Conservation (phyloP, 2,888 invertebrate genomes). For the Drosophila trichaetosa region DNA sequence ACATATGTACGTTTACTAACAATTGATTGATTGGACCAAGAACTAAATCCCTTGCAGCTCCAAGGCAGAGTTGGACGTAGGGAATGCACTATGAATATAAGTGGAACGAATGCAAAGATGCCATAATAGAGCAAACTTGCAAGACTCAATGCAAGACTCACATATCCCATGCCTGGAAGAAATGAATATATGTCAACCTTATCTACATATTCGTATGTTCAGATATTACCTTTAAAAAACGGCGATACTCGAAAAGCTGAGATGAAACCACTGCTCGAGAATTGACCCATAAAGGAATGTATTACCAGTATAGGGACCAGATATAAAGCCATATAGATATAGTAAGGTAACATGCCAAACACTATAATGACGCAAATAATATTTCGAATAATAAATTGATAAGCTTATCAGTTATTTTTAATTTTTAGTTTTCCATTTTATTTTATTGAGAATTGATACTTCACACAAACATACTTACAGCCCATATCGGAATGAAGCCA, state of each 20-base stretch:
- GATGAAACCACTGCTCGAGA: constrained; percentile 92
- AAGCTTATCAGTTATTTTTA: constrained; percentile 22
- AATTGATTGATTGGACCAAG: constrained; percentile 44
- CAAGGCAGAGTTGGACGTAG: constrained; percentile 90
- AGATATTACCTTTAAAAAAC: constrained; percentile 91
- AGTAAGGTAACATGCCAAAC: constrained; percentile 68
- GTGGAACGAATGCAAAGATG: constrained; percentile 92
- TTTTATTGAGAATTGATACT: background rate
- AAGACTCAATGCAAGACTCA: constrained; percentile 91
- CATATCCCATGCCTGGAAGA: constrained; percentile 92
- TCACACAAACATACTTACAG: constrained; percentile 66
- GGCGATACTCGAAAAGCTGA: constrained; percentile 92
- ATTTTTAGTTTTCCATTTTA: background rate
- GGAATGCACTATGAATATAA: constrained; percentile 91
- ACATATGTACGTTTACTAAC: constrained; percentile 33
- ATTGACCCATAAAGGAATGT: constrained; percentile 95
- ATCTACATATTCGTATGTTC: background rate
- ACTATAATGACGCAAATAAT: constrained; percentile 51
- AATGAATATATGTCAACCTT: background rate
- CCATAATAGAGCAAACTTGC: constrained; percentile 93
- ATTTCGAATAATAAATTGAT: constrained; percentile 1
- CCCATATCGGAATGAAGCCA: constrained; percentile 68
- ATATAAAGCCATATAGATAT: constrained; percentile 87
- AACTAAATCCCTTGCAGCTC: constrained; percentile 88
- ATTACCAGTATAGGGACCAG: constrained; percentile 94